Evolutionary conservation across 2,888 invertebrate genomes (phyloP).

Genomic region (Spilarctia lutea): DNA sequence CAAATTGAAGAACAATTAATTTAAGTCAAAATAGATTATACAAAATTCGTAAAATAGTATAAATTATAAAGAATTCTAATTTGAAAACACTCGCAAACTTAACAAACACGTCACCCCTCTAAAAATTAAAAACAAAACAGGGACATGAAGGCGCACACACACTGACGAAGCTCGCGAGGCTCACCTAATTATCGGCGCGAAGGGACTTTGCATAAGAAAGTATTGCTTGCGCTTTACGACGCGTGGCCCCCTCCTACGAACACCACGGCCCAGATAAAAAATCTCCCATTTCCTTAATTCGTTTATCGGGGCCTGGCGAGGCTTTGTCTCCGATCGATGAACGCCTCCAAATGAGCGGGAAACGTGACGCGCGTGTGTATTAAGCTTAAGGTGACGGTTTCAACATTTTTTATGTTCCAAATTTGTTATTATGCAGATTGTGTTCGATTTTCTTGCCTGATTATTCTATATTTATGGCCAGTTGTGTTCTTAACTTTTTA

Average conservation of each 20-base stretch:
- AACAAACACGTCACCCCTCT: constrained; percentile 55
- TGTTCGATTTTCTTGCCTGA: constrained; percentile 27
- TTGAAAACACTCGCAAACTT: constrained; percentile 45
- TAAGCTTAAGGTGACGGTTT: constrained; percentile 78
- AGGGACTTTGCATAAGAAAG: constrained; percentile 86
- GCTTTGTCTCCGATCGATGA: constrained; percentile 87
- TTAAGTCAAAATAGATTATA: neutral
- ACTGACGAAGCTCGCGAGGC: constrained; percentile 58
- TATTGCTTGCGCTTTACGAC: constrained; percentile 85
- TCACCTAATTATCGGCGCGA: constrained; percentile 82
- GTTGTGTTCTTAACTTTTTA: constrained; percentile 11
- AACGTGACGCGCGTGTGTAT: constrained; percentile 84
- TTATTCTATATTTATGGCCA: constrained; percentile 32
- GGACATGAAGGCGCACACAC: constrained; percentile 71
- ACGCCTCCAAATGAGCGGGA: constrained; percentile 82
- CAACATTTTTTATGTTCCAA: constrained; percentile 53
- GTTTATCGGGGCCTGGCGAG: constrained; percentile 84
- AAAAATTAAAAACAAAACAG: constrained; percentile 82
- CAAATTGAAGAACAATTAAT: neutral
- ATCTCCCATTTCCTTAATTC: constrained; percentile 87
- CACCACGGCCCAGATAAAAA: constrained; percentile 84
- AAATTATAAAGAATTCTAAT: constrained; percentile 25
- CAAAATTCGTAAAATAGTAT: neutral
- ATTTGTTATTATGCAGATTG: constrained; percentile 49
- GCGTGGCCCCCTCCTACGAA: constrained; percentile 68